phyloP scores from a whole-genome alignment of 2,797 vertebrate genomes.

The Anniella stebbinsi region DNA sequence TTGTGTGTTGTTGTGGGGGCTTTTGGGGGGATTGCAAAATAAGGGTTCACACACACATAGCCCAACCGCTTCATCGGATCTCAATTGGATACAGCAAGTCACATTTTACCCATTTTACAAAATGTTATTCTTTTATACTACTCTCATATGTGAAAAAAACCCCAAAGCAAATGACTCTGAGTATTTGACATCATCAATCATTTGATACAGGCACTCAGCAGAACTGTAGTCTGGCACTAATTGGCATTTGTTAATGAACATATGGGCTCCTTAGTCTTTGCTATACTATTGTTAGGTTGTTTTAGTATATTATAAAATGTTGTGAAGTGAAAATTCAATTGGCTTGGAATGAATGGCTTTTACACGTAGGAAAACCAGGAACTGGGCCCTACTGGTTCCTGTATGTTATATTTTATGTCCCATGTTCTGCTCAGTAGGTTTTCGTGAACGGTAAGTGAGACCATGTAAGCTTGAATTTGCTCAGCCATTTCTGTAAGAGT shows the following conservation, averaged over 20 bases:
- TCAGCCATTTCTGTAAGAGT: background rate
- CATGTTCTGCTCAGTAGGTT: background rate
- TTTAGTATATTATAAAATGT: slow-evolving; percentile 15
- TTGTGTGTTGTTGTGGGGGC: no score
- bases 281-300: slow-evolving; percentile 20
- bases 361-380: background rate
- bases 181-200: slow-evolving; percentile 1
- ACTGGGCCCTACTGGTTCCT: background rate
- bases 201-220: slow-evolving; percentile 16
- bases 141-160: background rate
- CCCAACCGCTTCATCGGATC: background rate
- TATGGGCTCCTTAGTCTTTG: slow-evolving; percentile 9
- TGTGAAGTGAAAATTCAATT: slow-evolving; percentile 8
- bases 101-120: background rate
- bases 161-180: slow-evolving; percentile 9
- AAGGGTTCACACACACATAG: background rate
- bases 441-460: background rate
- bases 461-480: background rate
- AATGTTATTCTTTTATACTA: background rate
- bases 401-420: background rate
- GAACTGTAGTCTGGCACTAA: slow-evolving; percentile 13
- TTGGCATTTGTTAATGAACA: slow-evolving; percentile 29
- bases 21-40: background rate
- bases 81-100: background rate
- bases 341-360: slow-evolving; percentile 1